A percentile compares a stretch with the other conserved stretches of the same genome.
phyloP scores from a whole-genome alignment of 2,797 vertebrate genomes.

The Kryptolebias ocellatus region DNA sequence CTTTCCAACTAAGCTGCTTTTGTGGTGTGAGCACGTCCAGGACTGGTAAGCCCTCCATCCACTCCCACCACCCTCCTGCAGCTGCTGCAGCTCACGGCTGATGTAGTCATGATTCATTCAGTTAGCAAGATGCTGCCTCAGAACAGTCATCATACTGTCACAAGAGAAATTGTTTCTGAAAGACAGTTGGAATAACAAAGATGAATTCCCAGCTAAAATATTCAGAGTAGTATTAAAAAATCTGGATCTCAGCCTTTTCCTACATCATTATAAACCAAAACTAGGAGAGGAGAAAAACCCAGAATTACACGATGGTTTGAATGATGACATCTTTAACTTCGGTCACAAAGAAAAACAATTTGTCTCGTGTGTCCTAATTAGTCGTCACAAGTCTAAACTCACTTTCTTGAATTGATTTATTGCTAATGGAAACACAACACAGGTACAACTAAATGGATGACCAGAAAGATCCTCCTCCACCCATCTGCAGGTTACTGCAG shows the following conservation, averaged over 20 bases:
- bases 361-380: constrained; percentile 23
- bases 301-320: constrained; percentile 40
- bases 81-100: background rate
- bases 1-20: background rate
- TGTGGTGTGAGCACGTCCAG: background rate
- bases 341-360: constrained; percentile 23
- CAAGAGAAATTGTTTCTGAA: background rate
- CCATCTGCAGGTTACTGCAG: background rate
- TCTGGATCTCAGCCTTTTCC: background rate
- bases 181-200: background rate
- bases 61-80: background rate
- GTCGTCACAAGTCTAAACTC: constrained; percentile 37
- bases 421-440: constrained; percentile 15
- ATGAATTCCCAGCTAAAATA: background rate
- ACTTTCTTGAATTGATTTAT: constrained; percentile 59
- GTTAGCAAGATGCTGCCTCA: background rate
- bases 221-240: background rate
- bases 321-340: constrained; percentile 29
- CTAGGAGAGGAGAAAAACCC: constrained; percentile 60
- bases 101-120: constrained; percentile 1
- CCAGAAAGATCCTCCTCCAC: constrained; percentile 10
- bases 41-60: background rate
- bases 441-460: constrained; percentile 25
- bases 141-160: constrained; percentile 1
- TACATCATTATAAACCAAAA: constrained; percentile 58